Base-by-base conservation (phyloP, 2,888 invertebrate genomes). In the Drosophila meridiana region DNA sequence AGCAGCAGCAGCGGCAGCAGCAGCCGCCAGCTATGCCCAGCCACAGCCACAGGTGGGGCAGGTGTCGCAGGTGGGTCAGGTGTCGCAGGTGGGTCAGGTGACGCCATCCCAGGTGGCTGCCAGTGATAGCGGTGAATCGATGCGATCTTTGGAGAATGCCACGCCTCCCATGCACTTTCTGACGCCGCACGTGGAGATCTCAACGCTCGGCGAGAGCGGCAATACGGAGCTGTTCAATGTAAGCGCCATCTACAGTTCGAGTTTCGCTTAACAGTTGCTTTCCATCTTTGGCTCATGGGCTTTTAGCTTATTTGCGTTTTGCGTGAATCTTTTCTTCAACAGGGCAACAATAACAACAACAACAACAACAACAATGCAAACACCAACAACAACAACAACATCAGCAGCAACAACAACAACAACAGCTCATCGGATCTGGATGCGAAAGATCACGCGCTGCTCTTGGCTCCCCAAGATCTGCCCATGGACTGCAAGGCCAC, bases 141-240 rank as follows among this genome's bases (percentile, higher is more conserved):
- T 96, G 61, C 94, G 97, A 66, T 97, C 97, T 0, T 95, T 96
- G n/a, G 97, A 97, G 91, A 97, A 97, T 90, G 96, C 96, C 9
- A 97, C 97, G 53, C 97, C 97, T 13, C 97, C 97, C 0, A 97
- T 97, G 97, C 97, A 98, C 93, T 98, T 97, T 92, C 94, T 98
- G 47, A 97, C 97, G 43, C 98, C 98, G 7, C 98, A 98, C 85
- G 97, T 98, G 42, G 97, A 98, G 94, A 97, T 98, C 92, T 97
- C 97, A 47, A 97, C 97, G 56, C 97, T 97, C 95, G 96, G 97
- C 26, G 97, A 97, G 91, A 96, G 96, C 73, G 96, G 96, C 81
- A 96, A 96, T 75, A 75, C 88, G 73, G 96, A 96, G 87, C 95
- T 92, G 69, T 92, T 92, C 77, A 93, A 93, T 91, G 93, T 93